These are phyloP conservation scores for Toxotes jaculatrix DNA, from an alignment of 2,113 vertebrate genomes.

Conservation along the genomic window DNA sequence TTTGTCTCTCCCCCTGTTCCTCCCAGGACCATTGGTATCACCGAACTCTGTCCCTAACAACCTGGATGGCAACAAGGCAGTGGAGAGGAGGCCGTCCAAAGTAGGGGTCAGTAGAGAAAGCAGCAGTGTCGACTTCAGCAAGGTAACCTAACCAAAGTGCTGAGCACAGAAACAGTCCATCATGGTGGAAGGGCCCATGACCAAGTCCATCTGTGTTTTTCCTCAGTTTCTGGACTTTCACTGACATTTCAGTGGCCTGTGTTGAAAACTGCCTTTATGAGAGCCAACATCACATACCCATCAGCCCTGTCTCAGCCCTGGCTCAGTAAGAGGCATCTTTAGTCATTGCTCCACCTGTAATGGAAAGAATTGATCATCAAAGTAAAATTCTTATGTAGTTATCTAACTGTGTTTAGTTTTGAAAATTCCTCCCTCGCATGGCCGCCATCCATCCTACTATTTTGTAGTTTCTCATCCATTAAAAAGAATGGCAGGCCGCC, in stretches of 20 bases:
- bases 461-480: constrained; percentile 43
- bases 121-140: constrained; percentile 96
- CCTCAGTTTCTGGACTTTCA: constrained; percentile 48
- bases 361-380: constrained; percentile 26
- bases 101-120: constrained; percentile 94
- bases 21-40: constrained; percentile 89
- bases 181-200: constrained; percentile 44
- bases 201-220: constrained; percentile 38
- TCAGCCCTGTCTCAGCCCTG: constrained; percentile 2
- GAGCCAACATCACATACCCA: constrained; percentile 29
- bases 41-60: constrained; percentile 91
- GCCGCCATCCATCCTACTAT: constrained; percentile 37
- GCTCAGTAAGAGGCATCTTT: constrained; percentile 18
- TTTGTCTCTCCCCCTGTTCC: constrained; percentile 18
- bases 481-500: constrained; percentile 56
- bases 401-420: constrained; percentile 48
- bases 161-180: constrained; percentile 64
- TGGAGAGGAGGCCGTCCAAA: constrained; percentile 88
- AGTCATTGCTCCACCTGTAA: constrained; percentile 9
- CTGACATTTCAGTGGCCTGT: constrained; percentile 47
- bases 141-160: constrained; percentile 85
- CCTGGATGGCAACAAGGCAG: constrained; percentile 87
- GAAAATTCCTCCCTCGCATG: constrained; percentile 48
- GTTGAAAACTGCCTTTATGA: constrained; percentile 11
- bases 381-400: constrained; percentile 32